Evolutionary conservation across 1,140 invertebrate genomes (phyloP), one percentile per base, ranked within the genome.

Genomic region (Papilio dardanus): DNA sequence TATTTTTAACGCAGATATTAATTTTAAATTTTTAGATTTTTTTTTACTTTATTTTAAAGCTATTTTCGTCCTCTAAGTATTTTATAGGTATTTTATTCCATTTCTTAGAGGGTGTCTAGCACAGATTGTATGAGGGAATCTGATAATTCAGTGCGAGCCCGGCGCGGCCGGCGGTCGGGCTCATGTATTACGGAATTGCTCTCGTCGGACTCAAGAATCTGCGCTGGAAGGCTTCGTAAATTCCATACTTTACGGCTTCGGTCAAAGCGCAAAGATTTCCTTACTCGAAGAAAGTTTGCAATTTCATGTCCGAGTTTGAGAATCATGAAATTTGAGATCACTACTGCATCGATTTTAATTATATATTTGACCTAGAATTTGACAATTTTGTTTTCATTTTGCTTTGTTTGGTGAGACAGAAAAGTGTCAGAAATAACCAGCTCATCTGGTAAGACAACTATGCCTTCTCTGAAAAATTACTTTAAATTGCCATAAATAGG

Each of bases 101-200:
- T 73, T 16, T 73, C 50, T n/a, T 12, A 58, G n/a, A n/a, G n/a
- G n/a, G 74, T 80, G 78, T 85, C 81, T 74, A 58, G 37, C 31
- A 80, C 85, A 83, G 80, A 79, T 79, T 75, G 71, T 83, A 82
- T 84, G 81, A 75, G 78, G 65, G 78, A 71, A 74, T 76, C 68
- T 75, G 79, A 81, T 88, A 88, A 88, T 87, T 88, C 83, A 84
- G 76, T 82, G 81, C 76, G 80, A 77, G 80, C 82, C 80, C 76
- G 78, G 73, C 76, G 76, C 79, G 80, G 81, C 80, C 76, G 78
- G 73, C 76, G 76, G 78, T 77, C 71, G 80, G 79, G 79, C 81
- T 83, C 84, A 87, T 86, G 83, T 85, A 83, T 86, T 86, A 87
- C 79, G 79, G 83, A 83, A 81, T 80, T 81, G 82, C 83, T 85